Evolutionary conservation across 2,797 vertebrate species (phyloP).

Genomic region (Sandelia bainsii): DNA sequence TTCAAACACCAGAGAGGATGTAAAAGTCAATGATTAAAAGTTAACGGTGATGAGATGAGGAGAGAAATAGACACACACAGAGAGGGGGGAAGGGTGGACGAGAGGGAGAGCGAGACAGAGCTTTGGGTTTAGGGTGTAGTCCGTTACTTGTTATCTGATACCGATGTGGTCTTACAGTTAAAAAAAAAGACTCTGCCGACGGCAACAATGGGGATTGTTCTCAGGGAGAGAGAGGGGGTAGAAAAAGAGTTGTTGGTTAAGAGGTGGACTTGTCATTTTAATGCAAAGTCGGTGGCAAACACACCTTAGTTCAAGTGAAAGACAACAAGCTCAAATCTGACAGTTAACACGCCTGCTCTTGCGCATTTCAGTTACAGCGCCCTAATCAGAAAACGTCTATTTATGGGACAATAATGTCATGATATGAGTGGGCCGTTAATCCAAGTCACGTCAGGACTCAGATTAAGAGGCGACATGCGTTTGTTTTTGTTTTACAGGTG

Average conservation of each 20-base stretch:
- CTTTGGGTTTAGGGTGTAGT: conserved; percentile 75
- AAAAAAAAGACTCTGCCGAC: conserved; percentile 60
- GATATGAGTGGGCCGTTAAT: neutral
- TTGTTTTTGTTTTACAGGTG: too few species aligned
- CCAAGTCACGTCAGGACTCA: neutral
- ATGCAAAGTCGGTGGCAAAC: conserved; percentile 37
- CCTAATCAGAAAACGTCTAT: neutral
- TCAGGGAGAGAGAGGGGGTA: conserved; percentile 1
- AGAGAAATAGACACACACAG: conserved; percentile 13
- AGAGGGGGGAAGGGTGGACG: neutral
- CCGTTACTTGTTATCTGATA: conserved; percentile 84
- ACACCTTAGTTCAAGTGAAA: neutral
- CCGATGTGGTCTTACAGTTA: conserved; percentile 71
- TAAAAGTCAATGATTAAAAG: conserved; percentile 75
- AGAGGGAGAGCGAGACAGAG: conserved; percentile 16
- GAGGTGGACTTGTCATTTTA: conserved; percentile 51
- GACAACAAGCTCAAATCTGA: neutral
- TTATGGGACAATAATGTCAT: neutral
- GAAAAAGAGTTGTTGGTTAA: neutral
- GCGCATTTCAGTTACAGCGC: neutral
- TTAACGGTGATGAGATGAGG: conserved; percentile 65
- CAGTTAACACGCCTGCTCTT: conserved; percentile 19
- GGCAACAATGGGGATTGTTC: conserved; percentile 81
- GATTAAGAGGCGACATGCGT: neutral
- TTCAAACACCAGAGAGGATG: conserved; percentile 52